Base-by-base conservation (phyloP, 2,113 vertebrate species). In the Carassius carassius region DNA sequence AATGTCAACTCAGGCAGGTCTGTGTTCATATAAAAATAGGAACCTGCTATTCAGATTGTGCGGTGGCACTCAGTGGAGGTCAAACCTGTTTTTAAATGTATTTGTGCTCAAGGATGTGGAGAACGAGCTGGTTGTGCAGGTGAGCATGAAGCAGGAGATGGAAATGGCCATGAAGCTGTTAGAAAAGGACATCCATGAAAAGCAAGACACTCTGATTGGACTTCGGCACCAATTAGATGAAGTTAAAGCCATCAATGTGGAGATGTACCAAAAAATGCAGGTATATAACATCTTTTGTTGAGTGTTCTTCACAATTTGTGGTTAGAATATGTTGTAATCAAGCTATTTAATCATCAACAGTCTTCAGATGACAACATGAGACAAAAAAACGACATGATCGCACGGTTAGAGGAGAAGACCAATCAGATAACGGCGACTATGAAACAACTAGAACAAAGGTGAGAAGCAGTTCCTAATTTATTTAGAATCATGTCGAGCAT, bases 151-250 rank as follows among this genome's bases (percentile, higher is more conserved):
- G 81, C 97, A 99, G 62, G 98, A 99, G 92, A 99, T 99, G 92
- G 98, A 99, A 87, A 94, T 99, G 89, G 98, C 98, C 77, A 98
- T 99, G 97, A 99, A 98, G 91, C 90, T 99, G 90, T 89, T 99
- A 81, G 98, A 99, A 90, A 99, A 99, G 91, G 98, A 99, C 60
- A 98, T 99, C 91, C 98, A 99, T 4, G 98, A 99, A 91, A 99
- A 99, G 88, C 97, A 99, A 94, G 98, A 99, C 87, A 95, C 97
- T 1, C 93, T 99, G 78, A 98, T 99, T 4, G 96, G 97, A 85
- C 95, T 99, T 82, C 93, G 98, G 83, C 95, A 98, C 13, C 98
- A 99, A 78, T 94, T 99, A 56, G 97, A 99, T 67, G 98, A 99
- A 87, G 98, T 99, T 81, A 99, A 99, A 94, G 95, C 96, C 89